Percentiles rank a stretch among this genome's conserved stretches.
Conservation (phyloP, 2,888 invertebrate genomes). For the Nebria brevicollis region DNA sequence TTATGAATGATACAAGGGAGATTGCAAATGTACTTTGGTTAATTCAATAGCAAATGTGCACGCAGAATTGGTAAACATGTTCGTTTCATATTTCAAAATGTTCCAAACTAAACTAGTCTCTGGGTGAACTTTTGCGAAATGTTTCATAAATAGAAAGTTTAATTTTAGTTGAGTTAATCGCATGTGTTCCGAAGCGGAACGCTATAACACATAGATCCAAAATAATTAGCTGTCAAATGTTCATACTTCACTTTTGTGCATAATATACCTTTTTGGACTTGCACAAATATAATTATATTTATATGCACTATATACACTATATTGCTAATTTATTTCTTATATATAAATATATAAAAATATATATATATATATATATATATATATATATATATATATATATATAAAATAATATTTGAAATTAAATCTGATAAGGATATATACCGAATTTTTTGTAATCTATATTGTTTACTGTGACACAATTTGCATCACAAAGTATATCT, state of each 20-base stretch:
- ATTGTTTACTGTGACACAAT: no score
- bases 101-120: slow-evolving; percentile 37
- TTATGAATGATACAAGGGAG: no score
- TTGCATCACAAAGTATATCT: no score
- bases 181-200: slow-evolving; percentile 34
- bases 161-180: slow-evolving; percentile 45
- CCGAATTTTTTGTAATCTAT: no score
- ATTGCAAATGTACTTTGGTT: slow-evolving; percentile 14
- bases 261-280: not conserved
- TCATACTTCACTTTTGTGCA: slow-evolving; percentile 1
- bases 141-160: slow-evolving; percentile 46
- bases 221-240: slow-evolving; percentile 43
- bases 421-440: no score
- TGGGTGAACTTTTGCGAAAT: slow-evolving; percentile 41
- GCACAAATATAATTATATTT: not conserved
- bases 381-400: no score
- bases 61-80: slow-evolving; percentile 35
- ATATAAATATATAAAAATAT: no score
- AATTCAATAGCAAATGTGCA: slow-evolving; percentile 35
- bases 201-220: slow-evolving; percentile 33
- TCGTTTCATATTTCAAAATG: slow-evolving; percentile 38
- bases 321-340: no score
- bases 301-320: not conserved
- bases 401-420: no score
- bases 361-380: no score